These are phyloP conservation scores for Brachionus sp. DNA, from an alignment of 1,140 invertebrate genomes.

Conservation along the genomic window DNA sequence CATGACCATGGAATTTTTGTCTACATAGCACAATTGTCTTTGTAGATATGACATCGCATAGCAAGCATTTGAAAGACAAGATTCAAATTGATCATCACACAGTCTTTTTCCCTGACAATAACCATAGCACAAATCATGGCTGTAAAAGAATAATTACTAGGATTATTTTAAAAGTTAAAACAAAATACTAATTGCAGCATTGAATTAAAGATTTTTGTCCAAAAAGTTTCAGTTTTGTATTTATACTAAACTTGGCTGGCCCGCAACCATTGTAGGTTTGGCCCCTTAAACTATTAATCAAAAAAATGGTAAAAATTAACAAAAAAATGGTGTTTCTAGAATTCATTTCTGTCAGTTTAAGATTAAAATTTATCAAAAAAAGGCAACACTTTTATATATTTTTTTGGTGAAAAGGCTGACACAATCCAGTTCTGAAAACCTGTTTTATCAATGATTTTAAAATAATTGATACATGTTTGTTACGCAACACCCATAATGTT, in stretches of 20 bases:
- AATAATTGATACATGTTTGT: not conserved
- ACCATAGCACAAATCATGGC: constrained; percentile 23
- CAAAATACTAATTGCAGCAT: constrained; percentile 13
- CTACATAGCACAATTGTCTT: not conserved
- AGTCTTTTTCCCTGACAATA: not conserved
- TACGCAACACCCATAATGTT: not conserved
- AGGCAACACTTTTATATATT: no score
- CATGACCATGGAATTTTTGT: constrained; percentile 9
- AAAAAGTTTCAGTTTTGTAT: not conserved
- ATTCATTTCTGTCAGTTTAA: no score
- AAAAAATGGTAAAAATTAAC: no score
- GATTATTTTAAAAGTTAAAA: not conserved
- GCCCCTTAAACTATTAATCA: not conserved
- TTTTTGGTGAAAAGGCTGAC: not conserved
- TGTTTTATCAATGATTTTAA: not conserved
- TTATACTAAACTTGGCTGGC: not conserved
- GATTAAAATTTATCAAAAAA: no score
- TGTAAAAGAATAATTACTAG: not conserved
- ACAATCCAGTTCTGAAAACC: not conserved
- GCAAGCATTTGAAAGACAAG: constrained; percentile 14
- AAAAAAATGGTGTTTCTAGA: no score
- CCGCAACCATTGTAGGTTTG: constrained; percentile 27
- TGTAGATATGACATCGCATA: not conserved
- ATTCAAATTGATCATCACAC: constrained; percentile 17
- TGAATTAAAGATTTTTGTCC: not conserved